Evolutionary conservation across 1,140 invertebrate genomes (phyloP), one percentile per base, ranked within the genome.

Genomic region (Brachionus plicatilis): DNA sequence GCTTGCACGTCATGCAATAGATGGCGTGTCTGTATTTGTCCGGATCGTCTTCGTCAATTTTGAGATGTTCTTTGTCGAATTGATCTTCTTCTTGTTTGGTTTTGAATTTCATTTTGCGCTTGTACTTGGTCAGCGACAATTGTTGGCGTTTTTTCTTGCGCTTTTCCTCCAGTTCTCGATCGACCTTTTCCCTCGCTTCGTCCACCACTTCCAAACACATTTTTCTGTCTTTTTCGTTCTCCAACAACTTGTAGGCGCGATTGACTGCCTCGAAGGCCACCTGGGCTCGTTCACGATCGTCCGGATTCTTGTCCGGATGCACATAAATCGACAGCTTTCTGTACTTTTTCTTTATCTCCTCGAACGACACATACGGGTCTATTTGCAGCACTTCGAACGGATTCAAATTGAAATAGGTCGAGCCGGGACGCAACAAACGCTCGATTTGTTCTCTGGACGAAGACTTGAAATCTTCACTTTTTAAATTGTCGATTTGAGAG

Each of bases 281-380:
- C 89, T 99, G 95, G 11, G 98, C 95, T 90, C 96, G 92, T 75
- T 99, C 97, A 47, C 92, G 90, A 89, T 99, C 95, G 91, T 99
- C 95, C 90, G 94, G 94, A 91, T 99, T 99, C 91, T 98, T 98
- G 88, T 99, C 96, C 65, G 97, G 98, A 93, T 99, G 97, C 1
- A 99, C 95, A 85, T 99, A 91, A 89, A 99, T 96, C 14, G 97
- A 99, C 87, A 99, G 92, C 92, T 94, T 92, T 90, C 95, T 93
- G 89, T 98, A 99, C 90, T 97, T 97, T 88, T 97, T 98, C 89
- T 97, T 97, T 29, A 98, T 93, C 88, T 96, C 95, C 87, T 97
- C 95, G 53, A 98, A 88, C 41, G 93, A 90, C 29, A 93, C 92
- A 83, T 95, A 94, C 41, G 95, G 95, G 87, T 98, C 96, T 85